Evolutionary conservation across 1,140 invertebrate genomes (phyloP).

Genomic region (Zaprionus ornatus): DNA sequence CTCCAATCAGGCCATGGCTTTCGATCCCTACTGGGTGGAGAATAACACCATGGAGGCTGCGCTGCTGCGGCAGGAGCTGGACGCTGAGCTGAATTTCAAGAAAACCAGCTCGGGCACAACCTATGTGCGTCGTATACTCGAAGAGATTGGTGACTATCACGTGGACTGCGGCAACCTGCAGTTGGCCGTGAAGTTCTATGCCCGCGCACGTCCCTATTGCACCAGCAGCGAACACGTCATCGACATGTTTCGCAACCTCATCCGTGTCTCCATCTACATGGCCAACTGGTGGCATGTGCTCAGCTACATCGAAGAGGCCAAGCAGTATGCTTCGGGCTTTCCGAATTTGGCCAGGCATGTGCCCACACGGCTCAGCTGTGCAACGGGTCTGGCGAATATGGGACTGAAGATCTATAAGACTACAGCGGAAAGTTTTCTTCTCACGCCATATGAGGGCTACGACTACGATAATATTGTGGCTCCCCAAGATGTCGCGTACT

Average conservation of each 20-base stretch:
- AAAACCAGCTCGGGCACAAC: conserved; percentile 57
- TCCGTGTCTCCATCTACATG: conserved; percentile 66
- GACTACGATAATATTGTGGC: conserved; percentile 63
- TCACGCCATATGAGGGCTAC: conserved; percentile 41
- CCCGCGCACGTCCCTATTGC: conserved; percentile 58
- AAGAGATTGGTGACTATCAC: conserved; percentile 68
- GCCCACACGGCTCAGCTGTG: conserved; percentile 52
- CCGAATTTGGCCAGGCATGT: conserved; percentile 33
- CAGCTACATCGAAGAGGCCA: conserved; percentile 69
- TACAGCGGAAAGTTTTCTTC: conserved; percentile 55
- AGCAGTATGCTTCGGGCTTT: conserved; percentile 56
- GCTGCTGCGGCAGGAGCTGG: conserved; percentile 59
- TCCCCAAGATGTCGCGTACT: conserved; percentile 52
- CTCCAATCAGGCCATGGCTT: background rate
- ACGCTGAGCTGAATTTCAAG: conserved; percentile 64
- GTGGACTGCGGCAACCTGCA: conserved; percentile 63
- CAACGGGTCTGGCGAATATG: conserved; percentile 58
- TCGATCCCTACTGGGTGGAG: conserved; percentile 40
- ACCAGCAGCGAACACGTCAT: conserved; percentile 66
- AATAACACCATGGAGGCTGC: conserved; percentile 58
- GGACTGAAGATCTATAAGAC: conserved; percentile 60
- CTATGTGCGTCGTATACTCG: conserved; percentile 56
- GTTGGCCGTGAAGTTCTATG: conserved; percentile 61
- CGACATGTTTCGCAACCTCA: conserved; percentile 60
- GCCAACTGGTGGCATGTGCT: conserved; percentile 69